Conservation (phyloP, 2,888 invertebrate genomes). For the Agrilus cyanescens region DNA sequence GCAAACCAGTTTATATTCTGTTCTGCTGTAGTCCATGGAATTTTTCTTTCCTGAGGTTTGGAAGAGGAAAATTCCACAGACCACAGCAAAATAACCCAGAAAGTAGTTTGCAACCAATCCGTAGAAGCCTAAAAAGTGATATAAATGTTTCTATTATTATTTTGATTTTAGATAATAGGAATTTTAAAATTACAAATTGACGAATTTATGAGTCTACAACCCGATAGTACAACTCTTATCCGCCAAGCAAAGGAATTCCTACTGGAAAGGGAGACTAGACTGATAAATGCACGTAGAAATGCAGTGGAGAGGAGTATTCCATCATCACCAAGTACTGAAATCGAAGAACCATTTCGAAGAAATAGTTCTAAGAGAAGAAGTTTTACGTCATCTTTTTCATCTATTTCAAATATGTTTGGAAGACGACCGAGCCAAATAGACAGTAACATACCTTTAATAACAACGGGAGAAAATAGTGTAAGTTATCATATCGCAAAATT, state of each 20-base stretch:
- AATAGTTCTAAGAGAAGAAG: conserved; percentile 64
- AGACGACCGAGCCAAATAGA: conserved; percentile 44
- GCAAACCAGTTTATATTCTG: too few relatives aligned
- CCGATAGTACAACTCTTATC: conserved; percentile 51
- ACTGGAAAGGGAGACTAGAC: conserved; percentile 64
- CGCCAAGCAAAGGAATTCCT: conserved; percentile 69
- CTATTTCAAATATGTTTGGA: conserved; percentile 49
- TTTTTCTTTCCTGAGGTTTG: conserved; percentile 1
- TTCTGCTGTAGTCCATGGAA: neutral
- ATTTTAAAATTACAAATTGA: conserved; percentile 80
- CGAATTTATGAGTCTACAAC: conserved; percentile 51
- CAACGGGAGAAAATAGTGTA: conserved; percentile 24
- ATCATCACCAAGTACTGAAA: conserved; percentile 13
- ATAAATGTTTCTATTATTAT: conserved; percentile 5
- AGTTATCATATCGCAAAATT: conserved; percentile 30
- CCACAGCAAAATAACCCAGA: neutral
- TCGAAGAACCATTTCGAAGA: conserved; percentile 43
- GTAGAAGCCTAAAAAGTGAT: neutral
- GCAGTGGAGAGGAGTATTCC: conserved; percentile 37
- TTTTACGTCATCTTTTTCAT: conserved; percentile 61
- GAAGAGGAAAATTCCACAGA: neutral
- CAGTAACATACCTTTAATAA: conserved; percentile 20
- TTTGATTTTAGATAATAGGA: conserved; percentile 50
- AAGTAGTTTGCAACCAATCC: too few relatives aligned
- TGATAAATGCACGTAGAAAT: conserved; percentile 57